Percentiles rank a stretch among this genome's conserved stretches.
Evolutionary conservation across 2,113 vertebrate genomes (phyloP).

Genomic region (Brachyistius frenatus): DNA sequence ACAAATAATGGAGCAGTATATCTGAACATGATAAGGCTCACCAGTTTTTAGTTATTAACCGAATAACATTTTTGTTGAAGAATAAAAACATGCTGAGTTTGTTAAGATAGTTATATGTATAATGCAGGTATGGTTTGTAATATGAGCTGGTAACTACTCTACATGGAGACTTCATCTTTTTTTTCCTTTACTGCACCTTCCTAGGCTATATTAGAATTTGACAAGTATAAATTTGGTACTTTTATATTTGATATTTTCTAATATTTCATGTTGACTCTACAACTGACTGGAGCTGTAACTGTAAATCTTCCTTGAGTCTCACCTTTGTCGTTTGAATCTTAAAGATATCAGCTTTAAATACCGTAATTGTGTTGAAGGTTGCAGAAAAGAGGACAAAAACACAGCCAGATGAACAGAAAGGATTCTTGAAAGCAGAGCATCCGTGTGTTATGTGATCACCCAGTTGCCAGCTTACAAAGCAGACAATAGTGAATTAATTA

Average conservation of each 20-base stretch:
- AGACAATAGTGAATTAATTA: constrained; percentile 84
- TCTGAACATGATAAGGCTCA: not conserved
- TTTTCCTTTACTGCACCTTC: no score
- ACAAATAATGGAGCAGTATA: constrained; percentile 11
- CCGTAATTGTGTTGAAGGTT: not conserved
- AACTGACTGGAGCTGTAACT: not conserved
- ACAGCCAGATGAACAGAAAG: constrained; percentile 33
- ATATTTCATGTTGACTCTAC: not conserved
- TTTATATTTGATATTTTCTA: no score
- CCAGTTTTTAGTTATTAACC: not conserved
- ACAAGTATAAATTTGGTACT: no score
- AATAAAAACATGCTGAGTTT: not conserved
- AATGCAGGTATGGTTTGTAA: no score
- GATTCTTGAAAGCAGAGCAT: constrained; percentile 50
- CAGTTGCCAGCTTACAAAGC: constrained; percentile 64
- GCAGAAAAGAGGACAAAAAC: not conserved
- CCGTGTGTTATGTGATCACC: constrained; percentile 64
- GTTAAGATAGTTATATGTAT: no score
- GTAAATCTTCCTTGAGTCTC: not conserved
- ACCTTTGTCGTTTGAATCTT: not conserved
- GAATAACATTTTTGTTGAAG: not conserved
- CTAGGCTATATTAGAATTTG: no score
- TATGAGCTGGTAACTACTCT: no score
- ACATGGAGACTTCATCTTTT: no score
- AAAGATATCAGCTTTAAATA: not conserved